Evolutionary conservation across 1,140 invertebrate species (phyloP), one percentile per base, ranked within the genome.

Genomic region (Lepidurus packardi): DNA sequence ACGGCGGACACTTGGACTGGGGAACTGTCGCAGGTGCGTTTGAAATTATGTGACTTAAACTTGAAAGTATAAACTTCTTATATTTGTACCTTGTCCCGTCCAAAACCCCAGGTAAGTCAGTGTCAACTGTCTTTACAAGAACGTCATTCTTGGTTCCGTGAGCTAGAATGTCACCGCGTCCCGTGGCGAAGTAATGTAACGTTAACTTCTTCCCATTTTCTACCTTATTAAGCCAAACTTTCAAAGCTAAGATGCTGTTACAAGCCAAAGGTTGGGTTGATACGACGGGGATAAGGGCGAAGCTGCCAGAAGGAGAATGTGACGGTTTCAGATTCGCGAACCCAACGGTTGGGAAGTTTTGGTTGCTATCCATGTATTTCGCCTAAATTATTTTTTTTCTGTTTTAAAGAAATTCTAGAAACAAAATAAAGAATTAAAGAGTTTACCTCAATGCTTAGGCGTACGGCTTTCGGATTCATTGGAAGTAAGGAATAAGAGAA

Each of bases 311-410:
- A 76, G 81, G 85, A 10, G 82, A 80, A 0, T 83, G 83, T 10
- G 83, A 83, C 1, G 85, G 86, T 79, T 82, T 85, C 83, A 83
- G 84, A 13, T 76, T 76, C 21, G 7, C 24, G 8, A 34, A 21
- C 1, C 25, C 1, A 1, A 25, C 25, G 1, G 25, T 1, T 1
- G 25, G 25, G 77, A 13, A 24, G 4, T 73, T 42, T 42, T 79
- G 45, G 44, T 21, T 65, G 13, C 21, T 10, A n/a, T 65, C 1
- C 6, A 65, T 4, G 5, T 65, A 65, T 13, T 65, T 65, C 9
- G 47, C 47, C 47, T 65, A 65, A 1, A 34, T 34, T 1, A 34
- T 34, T 2, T 25, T 1, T 1, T 25, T 25, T 25, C 1, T 25
- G 1, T 34, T 34, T 1, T 1, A 34, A 34, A 34, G 25, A 1